These are phyloP conservation scores for Caenorhabditis wallacei DNA, from an alignment of 2,888 invertebrate species.

Conservation along the genomic window DNA sequence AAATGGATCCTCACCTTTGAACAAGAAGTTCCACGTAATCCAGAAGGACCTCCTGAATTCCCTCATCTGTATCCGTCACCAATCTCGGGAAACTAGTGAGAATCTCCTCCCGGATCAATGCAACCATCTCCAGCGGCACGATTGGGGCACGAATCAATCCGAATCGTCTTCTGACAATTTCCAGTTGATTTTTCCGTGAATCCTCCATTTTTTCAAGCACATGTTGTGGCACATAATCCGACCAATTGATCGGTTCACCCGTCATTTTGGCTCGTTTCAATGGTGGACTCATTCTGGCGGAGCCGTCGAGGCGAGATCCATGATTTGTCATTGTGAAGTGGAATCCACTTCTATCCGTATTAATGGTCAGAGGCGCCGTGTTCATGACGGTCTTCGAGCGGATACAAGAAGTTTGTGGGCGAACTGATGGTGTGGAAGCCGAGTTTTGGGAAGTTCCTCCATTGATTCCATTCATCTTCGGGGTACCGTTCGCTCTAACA, in stretches of 20 bases:
- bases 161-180: conserved; percentile 56
- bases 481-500: conserved; percentile 29
- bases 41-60: conserved; percentile 2
- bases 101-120: conserved; percentile 48
- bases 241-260: conserved; percentile 34
- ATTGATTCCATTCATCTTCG: conserved; percentile 5
- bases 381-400: conserved; percentile 57
- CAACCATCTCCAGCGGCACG: conserved; percentile 56
- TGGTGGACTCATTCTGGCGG: conserved; percentile 62
- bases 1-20: conserved; percentile 11
- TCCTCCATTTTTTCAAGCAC: conserved; percentile 49
- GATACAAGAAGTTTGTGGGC: conserved; percentile 18
- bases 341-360: conserved; percentile 64
- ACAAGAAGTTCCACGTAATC: conserved; percentile 1
- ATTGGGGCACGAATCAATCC: conserved; percentile 47
- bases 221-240: conserved; percentile 57
- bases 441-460: background rate
- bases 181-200: conserved; percentile 41
- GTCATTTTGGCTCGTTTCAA: conserved; percentile 62
- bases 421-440: background rate
- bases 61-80: background rate
- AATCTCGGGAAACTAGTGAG: background rate
- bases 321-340: conserved; percentile 65
- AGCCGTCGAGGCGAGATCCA: conserved; percentile 43
- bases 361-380: conserved; percentile 43